phyloP scores from a whole-genome alignment of 2,113 vertebrate species.

The Coptodon rendalli region DNA sequence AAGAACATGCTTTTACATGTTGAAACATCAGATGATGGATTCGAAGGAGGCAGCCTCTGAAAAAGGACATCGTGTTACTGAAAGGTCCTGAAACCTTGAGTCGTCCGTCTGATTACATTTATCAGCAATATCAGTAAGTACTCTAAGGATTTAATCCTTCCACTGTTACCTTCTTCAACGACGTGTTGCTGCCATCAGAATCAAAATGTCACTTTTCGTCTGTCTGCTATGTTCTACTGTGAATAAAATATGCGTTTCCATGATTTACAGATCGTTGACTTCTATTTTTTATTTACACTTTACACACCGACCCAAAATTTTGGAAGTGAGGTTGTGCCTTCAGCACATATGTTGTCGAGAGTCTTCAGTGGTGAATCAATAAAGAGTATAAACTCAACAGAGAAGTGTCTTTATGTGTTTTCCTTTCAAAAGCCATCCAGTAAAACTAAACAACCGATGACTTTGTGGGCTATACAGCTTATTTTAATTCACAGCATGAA shows the following conservation, averaged over 20 bases:
- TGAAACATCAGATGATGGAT: too few species aligned
- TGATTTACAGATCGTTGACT: neutral
- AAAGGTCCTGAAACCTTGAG: neutral
- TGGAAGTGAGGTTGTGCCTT: neutral
- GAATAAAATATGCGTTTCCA: neutral
- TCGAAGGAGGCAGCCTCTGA: neutral
- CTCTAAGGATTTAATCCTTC: neutral
- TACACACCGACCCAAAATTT: neutral
- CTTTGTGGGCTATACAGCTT: neutral
- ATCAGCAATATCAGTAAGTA: neutral
- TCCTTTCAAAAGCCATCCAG: neutral
- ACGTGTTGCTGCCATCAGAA: neutral
- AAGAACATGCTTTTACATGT: neutral
- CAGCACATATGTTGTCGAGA: neutral
- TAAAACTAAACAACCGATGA: neutral
- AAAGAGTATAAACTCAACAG: neutral
- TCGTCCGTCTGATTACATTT: neutral
- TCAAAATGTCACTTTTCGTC: neutral
- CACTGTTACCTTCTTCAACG: neutral
- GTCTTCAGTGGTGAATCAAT: neutral
- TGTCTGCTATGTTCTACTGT: neutral
- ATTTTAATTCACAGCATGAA: neutral
- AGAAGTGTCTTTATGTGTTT: fast-evolving
- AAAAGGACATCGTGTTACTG: neutral
- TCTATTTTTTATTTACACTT: neutral